phyloP scores from a whole-genome alignment of 2,888 invertebrate genomes.

The Ornithoptera priamus region DNA sequence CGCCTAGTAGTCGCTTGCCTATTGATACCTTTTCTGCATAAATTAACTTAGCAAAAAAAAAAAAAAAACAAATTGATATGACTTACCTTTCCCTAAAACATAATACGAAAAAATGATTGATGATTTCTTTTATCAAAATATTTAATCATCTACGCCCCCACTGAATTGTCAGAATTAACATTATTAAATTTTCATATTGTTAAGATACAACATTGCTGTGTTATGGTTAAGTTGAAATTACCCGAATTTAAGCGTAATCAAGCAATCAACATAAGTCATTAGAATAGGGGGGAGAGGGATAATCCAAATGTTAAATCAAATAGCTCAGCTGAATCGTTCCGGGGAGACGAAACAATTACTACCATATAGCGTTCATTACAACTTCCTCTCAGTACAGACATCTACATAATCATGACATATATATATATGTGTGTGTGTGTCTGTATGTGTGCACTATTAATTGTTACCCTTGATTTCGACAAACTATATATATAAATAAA shows the following conservation, averaged over 20 bases:
- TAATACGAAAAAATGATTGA: no score
- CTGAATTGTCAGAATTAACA: background rate
- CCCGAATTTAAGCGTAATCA: conserved; percentile 36
- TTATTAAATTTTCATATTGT: background rate
- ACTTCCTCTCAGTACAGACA: conserved; percentile 42
- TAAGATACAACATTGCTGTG: background rate
- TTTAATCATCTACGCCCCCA: no score
- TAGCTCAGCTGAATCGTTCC: conserved; percentile 52
- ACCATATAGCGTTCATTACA: conserved; percentile 60
- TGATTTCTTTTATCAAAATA: no score
- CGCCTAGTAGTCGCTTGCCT: no score
- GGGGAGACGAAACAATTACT: conserved; percentile 51
- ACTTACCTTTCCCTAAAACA: no score
- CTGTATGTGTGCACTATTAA: no score
- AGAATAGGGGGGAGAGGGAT: conserved; percentile 34
- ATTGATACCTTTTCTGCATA: no score
- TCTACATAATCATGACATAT: conserved; percentile 36
- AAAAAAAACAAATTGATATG: no score
- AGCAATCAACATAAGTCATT: conserved; percentile 35
- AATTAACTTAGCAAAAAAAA: no score
- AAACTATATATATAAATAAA: no score
- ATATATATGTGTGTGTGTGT: background rate
- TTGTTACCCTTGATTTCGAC: no score
- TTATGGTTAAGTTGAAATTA: conserved; percentile 14
- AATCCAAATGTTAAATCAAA: conserved; percentile 54